Conservation (phyloP, 2,113 vertebrate species). For the Tupaia tana region DNA sequence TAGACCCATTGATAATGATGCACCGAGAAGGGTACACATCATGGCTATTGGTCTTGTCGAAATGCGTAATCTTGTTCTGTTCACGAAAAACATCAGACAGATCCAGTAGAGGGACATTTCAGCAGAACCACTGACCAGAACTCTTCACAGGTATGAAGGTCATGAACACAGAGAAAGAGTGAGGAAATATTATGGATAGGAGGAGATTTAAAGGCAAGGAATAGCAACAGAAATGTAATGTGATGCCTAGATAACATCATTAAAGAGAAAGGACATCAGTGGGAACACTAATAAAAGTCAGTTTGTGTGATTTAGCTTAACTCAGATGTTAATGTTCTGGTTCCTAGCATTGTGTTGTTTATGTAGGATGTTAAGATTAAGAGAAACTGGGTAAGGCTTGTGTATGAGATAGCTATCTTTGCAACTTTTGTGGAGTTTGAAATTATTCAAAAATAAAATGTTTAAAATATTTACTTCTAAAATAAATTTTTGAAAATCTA, state of each 20-base stretch:
- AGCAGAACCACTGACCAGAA: not conserved
- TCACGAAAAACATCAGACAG: not conserved
- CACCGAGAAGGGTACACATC: rapidly evolving
- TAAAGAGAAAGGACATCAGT: not conserved
- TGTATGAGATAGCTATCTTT: not conserved
- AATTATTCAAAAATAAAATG: constrained; percentile 6
- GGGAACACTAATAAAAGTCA: not conserved
- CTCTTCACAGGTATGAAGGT: not conserved
- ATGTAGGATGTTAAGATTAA: not conserved
- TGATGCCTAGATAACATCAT: not conserved
- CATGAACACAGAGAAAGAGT: not conserved
- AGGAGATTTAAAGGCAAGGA: not conserved
- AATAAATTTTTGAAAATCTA: not conserved
- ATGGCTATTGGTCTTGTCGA: not conserved
- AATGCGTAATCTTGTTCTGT: not conserved
- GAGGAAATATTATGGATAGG: not conserved
- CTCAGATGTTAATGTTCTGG: not conserved
- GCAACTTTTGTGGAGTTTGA: not conserved
- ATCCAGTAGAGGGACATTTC: not conserved
- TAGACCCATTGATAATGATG: not conserved
- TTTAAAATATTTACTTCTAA: not conserved
- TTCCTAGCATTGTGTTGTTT: not conserved
- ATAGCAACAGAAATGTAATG: not conserved
- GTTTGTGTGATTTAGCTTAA: not conserved
- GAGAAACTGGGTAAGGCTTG: not conserved